Evolutionary conservation across 2,797 vertebrate species (phyloP).

Genomic region (Spondyliosoma cantharus): DNA sequence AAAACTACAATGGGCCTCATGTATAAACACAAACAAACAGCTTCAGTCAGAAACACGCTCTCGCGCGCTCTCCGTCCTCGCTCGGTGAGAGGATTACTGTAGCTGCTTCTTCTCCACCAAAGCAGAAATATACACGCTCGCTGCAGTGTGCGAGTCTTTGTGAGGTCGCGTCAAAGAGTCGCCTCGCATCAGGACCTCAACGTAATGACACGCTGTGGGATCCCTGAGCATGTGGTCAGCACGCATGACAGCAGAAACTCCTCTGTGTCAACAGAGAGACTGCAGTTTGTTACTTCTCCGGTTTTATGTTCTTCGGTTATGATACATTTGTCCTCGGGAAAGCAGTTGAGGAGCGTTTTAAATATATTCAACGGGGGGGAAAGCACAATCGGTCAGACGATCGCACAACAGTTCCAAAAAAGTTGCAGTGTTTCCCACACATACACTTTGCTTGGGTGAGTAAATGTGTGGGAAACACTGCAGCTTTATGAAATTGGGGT

Average conservation of each 20-base stretch:
- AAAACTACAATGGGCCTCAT: slow-evolving; percentile 65
- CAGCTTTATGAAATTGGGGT: no score
- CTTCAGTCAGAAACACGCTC: slow-evolving; percentile 44
- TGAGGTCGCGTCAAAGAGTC: background rate
- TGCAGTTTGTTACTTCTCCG: background rate
- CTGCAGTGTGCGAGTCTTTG: slow-evolving; percentile 19
- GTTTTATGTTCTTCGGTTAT: slow-evolving; percentile 13
- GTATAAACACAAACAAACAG: slow-evolving; percentile 69
- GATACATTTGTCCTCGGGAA: background rate
- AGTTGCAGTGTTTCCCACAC: no score
- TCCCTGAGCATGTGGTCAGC: background rate
- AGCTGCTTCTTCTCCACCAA: slow-evolving; percentile 33
- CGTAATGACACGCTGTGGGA: background rate
- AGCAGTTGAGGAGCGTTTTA: background rate
- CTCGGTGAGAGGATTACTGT: slow-evolving; percentile 40
- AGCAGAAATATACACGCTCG: slow-evolving; percentile 17
- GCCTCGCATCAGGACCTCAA: background rate
- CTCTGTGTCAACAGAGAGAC: slow-evolving; percentile 2
- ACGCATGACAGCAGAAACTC: background rate
- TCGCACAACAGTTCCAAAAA: no score
- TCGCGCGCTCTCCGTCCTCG: slow-evolving; percentile 11
- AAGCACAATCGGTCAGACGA: no score
- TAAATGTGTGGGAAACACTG: no score
- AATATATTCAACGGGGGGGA: background rate
- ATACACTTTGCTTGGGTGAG: no score